Evolutionary conservation across 1,140 invertebrate genomes (phyloP).

Genomic region (Apocrypta bakeri): DNA sequence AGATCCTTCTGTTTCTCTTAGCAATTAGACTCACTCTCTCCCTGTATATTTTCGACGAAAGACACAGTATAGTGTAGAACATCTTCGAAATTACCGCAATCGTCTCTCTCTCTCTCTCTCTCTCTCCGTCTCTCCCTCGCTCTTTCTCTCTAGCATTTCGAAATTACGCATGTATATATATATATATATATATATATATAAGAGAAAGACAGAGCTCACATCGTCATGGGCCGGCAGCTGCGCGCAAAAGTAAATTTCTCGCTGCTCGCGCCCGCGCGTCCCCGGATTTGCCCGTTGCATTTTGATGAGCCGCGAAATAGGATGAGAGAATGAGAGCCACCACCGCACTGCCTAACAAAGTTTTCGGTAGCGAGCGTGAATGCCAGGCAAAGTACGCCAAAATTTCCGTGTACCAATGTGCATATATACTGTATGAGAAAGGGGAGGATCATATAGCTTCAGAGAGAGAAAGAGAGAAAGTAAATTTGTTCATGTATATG

Average conservation of each 20-base stretch:
- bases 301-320: constrained; percentile 47
- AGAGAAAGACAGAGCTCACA: not conserved
- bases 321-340: not conserved
- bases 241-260: constrained; percentile 47
- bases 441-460: not conserved
- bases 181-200: not conserved
- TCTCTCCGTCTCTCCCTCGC: not conserved
- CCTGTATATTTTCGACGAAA: not conserved
- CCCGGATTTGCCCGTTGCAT: constrained; percentile 44
- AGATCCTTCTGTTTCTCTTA: constrained; percentile 52
- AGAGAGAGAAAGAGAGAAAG: constrained; percentile 1
- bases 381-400: constrained; percentile 19
- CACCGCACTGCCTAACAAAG: constrained; percentile 10
- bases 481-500: constrained; percentile 28
- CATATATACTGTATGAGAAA: not conserved
- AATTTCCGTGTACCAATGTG: not conserved
- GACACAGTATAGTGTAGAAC: not conserved
- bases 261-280: constrained; percentile 22
- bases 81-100: constrained; percentile 1
- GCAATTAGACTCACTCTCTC: constrained; percentile 39
- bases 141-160: not conserved
- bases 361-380: constrained; percentile 23
- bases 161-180: not conserved
- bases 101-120: not conserved
- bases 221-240: constrained; percentile 26